Conservation (phyloP, 2,113 vertebrate genomes). For the Gallinago media region DNA sequence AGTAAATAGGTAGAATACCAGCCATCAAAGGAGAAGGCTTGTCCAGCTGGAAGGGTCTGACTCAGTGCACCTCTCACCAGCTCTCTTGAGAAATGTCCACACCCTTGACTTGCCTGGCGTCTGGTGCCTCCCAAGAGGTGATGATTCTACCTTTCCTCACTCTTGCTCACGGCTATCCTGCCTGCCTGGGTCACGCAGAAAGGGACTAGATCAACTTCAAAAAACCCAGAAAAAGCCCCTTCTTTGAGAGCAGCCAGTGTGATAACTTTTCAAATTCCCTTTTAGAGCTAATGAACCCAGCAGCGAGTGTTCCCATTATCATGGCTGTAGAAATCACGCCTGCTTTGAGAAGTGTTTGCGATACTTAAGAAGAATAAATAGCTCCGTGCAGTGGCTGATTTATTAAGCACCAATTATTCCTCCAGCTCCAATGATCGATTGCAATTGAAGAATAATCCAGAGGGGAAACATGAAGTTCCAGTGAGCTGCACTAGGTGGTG, state of each 20-base stretch:
- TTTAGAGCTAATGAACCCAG: not conserved
- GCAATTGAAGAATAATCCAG: not conserved
- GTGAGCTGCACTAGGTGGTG: slow-evolving; percentile 9
- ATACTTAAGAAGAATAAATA: not conserved
- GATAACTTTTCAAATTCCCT: not conserved
- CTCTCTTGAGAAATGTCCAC: not conserved
- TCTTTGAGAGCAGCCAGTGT: not conserved
- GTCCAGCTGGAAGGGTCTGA: not conserved
- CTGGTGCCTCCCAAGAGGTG: not conserved
- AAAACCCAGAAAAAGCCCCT: accelerated
- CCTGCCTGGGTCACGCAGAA: not conserved
- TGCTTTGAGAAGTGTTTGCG: not conserved
- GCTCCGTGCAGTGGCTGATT: not conserved
- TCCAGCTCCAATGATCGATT: not conserved
- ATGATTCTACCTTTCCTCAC: not conserved
- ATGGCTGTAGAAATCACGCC: not conserved
- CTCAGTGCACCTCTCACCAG: not conserved
- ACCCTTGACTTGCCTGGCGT: not conserved
- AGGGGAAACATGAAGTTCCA: not conserved
- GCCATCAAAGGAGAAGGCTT: not conserved
- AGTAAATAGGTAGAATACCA: not conserved
- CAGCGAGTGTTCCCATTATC: not conserved
- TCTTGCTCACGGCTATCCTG: not conserved
- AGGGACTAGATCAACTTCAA: not conserved
- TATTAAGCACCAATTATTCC: not conserved